These are phyloP conservation scores for Eudemis profundana DNA, from an alignment of 2,888 invertebrate species.

Conservation along the genomic window DNA sequence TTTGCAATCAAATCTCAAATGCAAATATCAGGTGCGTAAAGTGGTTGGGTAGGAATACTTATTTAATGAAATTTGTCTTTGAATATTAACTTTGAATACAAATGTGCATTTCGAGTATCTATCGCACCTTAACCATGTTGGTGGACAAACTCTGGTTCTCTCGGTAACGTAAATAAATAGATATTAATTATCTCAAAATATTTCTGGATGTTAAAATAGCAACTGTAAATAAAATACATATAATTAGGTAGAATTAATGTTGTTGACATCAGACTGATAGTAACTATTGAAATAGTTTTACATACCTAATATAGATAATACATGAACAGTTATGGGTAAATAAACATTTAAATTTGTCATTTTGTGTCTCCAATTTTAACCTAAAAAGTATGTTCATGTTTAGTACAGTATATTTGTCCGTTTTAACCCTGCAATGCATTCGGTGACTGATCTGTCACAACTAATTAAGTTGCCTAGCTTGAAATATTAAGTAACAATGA, in stretches of 20 bases:
- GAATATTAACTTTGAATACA: too few species aligned
- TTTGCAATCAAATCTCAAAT: too few species aligned
- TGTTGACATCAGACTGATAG: constrained; percentile 77
- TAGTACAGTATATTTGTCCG: too few species aligned
- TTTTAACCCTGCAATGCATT: too few species aligned
- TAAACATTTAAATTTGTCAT: not conserved
- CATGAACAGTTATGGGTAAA: constrained; percentile 43
- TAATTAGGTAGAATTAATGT: constrained; percentile 57
- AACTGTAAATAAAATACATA: constrained; percentile 36
- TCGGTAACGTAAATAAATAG: not conserved
- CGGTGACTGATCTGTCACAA: too few species aligned
- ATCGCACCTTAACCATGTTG: not conserved
- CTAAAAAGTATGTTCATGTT: not conserved
- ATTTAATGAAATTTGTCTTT: too few species aligned
- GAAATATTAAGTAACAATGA: too few species aligned
- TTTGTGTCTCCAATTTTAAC: not conserved
- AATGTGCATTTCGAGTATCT: too few species aligned
- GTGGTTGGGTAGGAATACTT: too few species aligned
- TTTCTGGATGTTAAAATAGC: constrained; percentile 33
- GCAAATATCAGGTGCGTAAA: too few species aligned
- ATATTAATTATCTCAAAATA: constrained; percentile 17
- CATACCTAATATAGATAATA: constrained; percentile 48
- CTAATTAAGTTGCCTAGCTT: too few species aligned
- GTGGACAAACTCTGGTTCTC: not conserved
- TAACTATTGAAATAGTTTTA: constrained; percentile 65